phyloP scores from a whole-genome alignment of 2,888 invertebrate genomes.

The Adineta ricciae region DNA sequence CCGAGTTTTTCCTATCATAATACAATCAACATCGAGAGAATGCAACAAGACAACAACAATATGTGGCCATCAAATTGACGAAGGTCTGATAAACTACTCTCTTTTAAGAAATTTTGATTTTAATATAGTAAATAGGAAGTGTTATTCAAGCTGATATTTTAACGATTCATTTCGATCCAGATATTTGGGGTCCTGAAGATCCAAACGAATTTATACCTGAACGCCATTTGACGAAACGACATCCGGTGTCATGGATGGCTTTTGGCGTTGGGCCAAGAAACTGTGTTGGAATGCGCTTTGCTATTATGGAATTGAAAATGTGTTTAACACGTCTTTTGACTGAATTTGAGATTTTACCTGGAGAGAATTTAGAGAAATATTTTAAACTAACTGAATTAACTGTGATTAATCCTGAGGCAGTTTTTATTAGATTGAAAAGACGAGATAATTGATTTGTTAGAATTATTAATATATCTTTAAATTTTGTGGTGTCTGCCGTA shows the following conservation, averaged over 20 bases:
- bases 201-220: not conserved
- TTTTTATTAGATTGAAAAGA: not conserved
- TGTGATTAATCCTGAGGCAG: not conserved
- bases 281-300: not conserved
- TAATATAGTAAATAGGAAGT: not conserved
- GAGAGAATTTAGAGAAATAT: not conserved
- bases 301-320: not conserved
- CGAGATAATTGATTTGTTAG: not conserved
- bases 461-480: too few species aligned
- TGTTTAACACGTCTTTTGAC: not conserved
- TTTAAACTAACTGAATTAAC: not conserved
- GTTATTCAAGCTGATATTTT: not conserved
- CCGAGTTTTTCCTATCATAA: slow-evolving; percentile 46
- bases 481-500: too few species aligned
- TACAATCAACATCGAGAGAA: not conserved
- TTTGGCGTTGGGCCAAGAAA: not conserved
- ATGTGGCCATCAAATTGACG: not conserved
- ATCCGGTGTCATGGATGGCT: not conserved
- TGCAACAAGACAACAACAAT: not conserved
- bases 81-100: not conserved
- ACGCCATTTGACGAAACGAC: not conserved
- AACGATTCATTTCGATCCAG: not conserved
- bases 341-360: not conserved
- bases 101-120: not conserved
- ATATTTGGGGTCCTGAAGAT: not conserved